Conservation (phyloP, 2,113 vertebrate species). For the Alligator mississippiensis region DNA sequence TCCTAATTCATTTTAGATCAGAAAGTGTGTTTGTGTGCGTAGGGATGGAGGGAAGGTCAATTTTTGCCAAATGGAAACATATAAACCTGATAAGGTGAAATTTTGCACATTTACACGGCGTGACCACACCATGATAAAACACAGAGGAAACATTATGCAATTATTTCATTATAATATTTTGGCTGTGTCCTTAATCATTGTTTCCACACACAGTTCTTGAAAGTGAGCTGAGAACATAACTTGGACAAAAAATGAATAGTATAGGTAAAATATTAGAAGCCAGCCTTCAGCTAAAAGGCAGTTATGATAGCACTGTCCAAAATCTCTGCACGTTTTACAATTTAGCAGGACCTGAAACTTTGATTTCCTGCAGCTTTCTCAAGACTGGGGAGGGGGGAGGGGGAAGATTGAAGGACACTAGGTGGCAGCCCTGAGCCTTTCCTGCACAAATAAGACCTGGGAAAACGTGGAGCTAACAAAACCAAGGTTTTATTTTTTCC, state of each 20-base stretch:
- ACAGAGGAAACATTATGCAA: constrained; percentile 22
- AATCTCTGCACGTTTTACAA: background rate
- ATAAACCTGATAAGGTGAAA: background rate
- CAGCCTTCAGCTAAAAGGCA: background rate
- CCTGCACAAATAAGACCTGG: constrained; percentile 17
- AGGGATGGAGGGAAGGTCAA: background rate
- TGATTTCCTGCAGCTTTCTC: background rate
- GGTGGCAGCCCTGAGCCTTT: constrained; percentile 93
- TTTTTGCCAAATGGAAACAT: background rate
- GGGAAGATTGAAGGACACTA: constrained; percentile 77
- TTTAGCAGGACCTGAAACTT: background rate
- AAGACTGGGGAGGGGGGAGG: background rate
- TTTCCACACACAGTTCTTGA: constrained; percentile 24
- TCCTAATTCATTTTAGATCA: background rate
- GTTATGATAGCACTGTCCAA: background rate
- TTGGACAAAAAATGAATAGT: background rate
- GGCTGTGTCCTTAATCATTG: background rate
- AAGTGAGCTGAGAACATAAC: background rate
- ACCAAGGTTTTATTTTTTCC: background rate
- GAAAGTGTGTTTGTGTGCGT: fast-evolving
- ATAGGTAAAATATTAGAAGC: background rate
- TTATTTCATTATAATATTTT: constrained; percentile 26
- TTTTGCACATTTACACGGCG: constrained; percentile 8
- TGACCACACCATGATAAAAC: background rate
- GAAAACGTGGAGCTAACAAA: background rate